phyloP scores from a whole-genome alignment of 2,797 vertebrate species.

The Sciurus carolinensis region DNA sequence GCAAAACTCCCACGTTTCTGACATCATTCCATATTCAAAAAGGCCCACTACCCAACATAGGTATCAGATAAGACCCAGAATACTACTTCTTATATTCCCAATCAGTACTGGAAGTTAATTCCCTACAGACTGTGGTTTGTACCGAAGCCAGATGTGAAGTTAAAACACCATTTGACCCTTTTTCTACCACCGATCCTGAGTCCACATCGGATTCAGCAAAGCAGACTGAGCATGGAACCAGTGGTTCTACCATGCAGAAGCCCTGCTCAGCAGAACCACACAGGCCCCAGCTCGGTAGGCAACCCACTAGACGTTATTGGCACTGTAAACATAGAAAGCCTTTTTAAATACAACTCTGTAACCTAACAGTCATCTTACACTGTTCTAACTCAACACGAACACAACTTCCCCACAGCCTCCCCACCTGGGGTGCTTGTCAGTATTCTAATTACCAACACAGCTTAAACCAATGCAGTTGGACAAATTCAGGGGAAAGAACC shows the following conservation, averaged over 20 bases:
- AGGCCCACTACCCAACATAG: fast-evolving
- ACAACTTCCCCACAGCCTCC: neutral
- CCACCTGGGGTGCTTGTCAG: too few species aligned
- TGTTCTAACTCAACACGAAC: neutral
- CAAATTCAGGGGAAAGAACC: fast-evolving
- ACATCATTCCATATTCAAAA: neutral
- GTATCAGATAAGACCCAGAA: fast-evolving
- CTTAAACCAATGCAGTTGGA: fast-evolving
- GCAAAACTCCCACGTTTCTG: too few species aligned
- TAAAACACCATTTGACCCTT: too few species aligned
- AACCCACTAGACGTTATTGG: neutral
- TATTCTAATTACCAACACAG: neutral
- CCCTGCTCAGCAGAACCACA: neutral
- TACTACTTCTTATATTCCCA: too few species aligned
- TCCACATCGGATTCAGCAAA: fast-evolving
- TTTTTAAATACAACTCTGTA: fast-evolving
- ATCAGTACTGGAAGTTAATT: neutral
- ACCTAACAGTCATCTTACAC: neutral
- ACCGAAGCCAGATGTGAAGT: neutral
- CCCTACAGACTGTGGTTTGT: neutral
- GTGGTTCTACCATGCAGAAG: neutral
- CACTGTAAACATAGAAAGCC: neutral
- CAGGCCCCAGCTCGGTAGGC: fast-evolving
- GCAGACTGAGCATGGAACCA: neutral
- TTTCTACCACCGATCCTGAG: too few species aligned